phyloP scores from a whole-genome alignment of 2,113 vertebrate genomes.

The Micronycteris hirsuta region DNA sequence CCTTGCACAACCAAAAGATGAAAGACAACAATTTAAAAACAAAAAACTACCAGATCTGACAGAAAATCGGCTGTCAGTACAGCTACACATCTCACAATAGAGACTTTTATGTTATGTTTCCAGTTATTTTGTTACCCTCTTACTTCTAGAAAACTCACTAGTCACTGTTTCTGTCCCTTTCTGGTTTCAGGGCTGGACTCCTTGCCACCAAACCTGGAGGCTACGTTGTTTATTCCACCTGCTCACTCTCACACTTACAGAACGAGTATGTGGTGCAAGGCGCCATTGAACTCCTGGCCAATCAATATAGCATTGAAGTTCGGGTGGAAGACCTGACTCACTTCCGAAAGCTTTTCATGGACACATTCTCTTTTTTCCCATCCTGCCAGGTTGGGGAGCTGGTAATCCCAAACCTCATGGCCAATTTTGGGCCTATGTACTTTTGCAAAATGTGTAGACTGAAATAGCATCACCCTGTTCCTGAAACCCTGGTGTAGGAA shows the following conservation, averaged over 20 bases:
- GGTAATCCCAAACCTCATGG: constrained; percentile 91
- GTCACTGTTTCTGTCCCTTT: neutral
- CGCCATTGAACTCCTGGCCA: constrained; percentile 80
- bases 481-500: neutral
- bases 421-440: constrained; percentile 96
- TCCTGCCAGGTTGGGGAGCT: constrained; percentile 88
- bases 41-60: too few species aligned
- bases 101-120: neutral
- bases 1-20: too few species aligned
- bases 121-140: neutral
- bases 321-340: constrained; percentile 83
- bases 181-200: constrained; percentile 87
- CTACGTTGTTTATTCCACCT: constrained; percentile 91
- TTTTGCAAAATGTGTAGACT: constrained; percentile 90
- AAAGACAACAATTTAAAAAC: too few species aligned
- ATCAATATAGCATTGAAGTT: constrained; percentile 81
- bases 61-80: neutral
- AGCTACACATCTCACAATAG: neutral
- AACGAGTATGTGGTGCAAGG: constrained; percentile 91
- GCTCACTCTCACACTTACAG: constrained; percentile 92
- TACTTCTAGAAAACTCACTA: neutral
- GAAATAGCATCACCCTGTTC: constrained; percentile 61
- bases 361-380: constrained; percentile 89
- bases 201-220: constrained; percentile 86
- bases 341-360: constrained; percentile 83